Conservation (phyloP, 2,888 invertebrate species). For the Diarsia mendica region DNA sequence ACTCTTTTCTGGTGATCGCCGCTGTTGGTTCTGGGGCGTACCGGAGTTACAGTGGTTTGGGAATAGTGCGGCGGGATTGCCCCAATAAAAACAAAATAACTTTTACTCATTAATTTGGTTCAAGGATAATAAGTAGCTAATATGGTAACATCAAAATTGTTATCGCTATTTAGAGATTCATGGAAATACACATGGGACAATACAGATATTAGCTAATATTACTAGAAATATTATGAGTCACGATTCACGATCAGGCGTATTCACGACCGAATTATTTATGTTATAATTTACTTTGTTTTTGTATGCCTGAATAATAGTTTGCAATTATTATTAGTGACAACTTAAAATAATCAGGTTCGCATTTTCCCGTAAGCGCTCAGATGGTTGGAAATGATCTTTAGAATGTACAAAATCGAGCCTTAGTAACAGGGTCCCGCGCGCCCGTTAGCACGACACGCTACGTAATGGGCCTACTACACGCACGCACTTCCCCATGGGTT, state of each 20-base stretch:
- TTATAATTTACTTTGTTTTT: not conserved
- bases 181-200: not conserved
- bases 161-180: not conserved
- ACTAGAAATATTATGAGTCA: conserved; percentile 6
- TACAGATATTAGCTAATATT: not conserved
- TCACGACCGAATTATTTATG: not conserved
- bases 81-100: too few relatives aligned
- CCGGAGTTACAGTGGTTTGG: too few relatives aligned
- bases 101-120: not conserved
- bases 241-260: not conserved
- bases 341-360: not conserved
- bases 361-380: too few relatives aligned
- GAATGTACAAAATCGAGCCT: too few relatives aligned
- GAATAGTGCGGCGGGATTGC: too few relatives aligned
- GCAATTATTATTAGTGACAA: not conserved
- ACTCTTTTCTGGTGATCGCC: too few relatives aligned
- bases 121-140: not conserved
- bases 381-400: too few relatives aligned
- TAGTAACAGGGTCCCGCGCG: too few relatives aligned
- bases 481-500: too few relatives aligned
- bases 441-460: too few relatives aligned
- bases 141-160: not conserved
- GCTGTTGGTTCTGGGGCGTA: too few relatives aligned
- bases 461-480: too few relatives aligned
- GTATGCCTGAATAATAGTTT: not conserved